Evolutionary conservation across 2,113 vertebrate genomes (phyloP).

Genomic region (Macrotus californicus): DNA sequence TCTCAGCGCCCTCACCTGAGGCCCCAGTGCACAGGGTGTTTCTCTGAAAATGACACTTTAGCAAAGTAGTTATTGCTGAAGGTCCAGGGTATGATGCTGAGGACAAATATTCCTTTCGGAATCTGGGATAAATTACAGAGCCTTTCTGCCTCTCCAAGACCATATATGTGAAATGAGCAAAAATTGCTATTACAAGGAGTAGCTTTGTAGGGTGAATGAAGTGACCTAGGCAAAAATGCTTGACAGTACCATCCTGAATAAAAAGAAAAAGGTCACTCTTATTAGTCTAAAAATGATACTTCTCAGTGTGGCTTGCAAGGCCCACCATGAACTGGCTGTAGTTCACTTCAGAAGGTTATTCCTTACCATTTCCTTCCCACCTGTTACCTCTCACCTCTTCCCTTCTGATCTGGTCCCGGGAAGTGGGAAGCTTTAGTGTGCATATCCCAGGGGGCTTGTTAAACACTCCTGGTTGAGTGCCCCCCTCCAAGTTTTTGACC

Average conservation of each 20-base stretch:
- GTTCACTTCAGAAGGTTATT: neutral
- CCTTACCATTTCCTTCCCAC: neutral
- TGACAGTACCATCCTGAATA: neutral
- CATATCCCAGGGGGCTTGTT: neutral
- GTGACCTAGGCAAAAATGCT: neutral
- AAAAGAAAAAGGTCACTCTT: neutral
- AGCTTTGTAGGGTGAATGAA: neutral
- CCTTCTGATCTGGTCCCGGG: neutral
- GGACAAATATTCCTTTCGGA: neutral
- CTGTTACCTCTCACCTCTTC: neutral
- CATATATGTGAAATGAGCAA: neutral
- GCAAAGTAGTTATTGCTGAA: neutral
- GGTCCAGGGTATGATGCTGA: neutral
- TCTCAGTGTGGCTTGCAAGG: neutral
- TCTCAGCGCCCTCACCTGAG: neutral
- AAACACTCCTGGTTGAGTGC: neutral
- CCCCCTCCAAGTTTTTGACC: neutral
- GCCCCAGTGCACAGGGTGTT: neutral
- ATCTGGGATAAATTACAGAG: neutral
- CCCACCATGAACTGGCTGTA: neutral
- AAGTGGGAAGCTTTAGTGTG: neutral
- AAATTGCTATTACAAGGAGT: neutral
- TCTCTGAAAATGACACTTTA: neutral
- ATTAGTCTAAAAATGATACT: neutral
- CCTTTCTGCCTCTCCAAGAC: neutral